Base-by-base conservation (phyloP, 2,113 vertebrate species). In the Anas platyrhynchos region DNA sequence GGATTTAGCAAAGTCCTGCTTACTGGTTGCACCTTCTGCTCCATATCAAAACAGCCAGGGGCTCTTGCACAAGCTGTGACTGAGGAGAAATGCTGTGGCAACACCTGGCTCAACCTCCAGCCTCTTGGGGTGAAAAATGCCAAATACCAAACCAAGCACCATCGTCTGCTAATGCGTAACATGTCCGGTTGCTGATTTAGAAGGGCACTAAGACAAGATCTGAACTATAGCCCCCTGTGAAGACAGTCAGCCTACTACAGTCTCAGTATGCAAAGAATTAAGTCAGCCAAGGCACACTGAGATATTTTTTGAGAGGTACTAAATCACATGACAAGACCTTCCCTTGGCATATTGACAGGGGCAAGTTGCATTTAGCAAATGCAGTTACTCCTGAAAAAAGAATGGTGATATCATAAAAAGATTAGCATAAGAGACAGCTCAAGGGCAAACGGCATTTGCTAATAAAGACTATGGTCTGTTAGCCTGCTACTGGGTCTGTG, bases 381-480 rank as follows among this genome's bases (percentile, higher is more conserved):
- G 27, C 88, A 69, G 62, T 82, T 91, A 75, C 76, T 93, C 36
- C 48, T 86, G 55, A 44, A 75, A 80, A 80, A 82, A 59, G 59
- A 31, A 85, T 43, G 66, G 55, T 22, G 78, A 20, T 54, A 36
- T 71, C 46, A 81, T 48, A 94, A 69, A 95, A 82, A 62, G 9
- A 83, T 93, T 82, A 80, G 75, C 59, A 82, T n/a, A 88, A 83
- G 50, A 89, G 56, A 67, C 90, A 80, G 32, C 72, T 95, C 88
- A 96, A 96, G 89, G 93, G 52, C 78, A 97, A 93, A 84, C 65
- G 21, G 27, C 76, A 86, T 87, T 91, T 41, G 50, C 44, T 88
- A 69, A 92, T 55, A 38, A 77, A 54, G 26, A 20, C 59, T 71
- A 3, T 7, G 48, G 27, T 34, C 13, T 55, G 69, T 75, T n/a